Percentiles rank a stretch among this genome's conserved stretches.
These are phyloP conservation scores for Corticium candelabrum DNA, from an alignment of 37 sponge, comb jelly and placozoan genomes.

Conservation along the genomic window DNA sequence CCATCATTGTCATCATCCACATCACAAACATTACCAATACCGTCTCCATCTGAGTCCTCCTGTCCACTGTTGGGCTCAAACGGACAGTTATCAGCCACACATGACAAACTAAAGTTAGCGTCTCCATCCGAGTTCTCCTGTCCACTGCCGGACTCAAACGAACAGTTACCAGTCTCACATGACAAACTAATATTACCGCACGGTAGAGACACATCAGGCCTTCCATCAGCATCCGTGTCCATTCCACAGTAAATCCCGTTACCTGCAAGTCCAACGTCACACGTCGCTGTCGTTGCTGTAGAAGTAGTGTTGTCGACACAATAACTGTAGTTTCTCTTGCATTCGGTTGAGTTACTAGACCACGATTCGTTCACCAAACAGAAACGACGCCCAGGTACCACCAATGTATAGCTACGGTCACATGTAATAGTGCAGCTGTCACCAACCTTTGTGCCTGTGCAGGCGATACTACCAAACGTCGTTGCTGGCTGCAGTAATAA, in stretches of 20 bases:
- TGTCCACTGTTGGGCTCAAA: not conserved
- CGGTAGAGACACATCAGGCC: not conserved
- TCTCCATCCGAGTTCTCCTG: too few species aligned
- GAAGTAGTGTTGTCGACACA: not conserved
- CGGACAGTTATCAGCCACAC: constrained; percentile 39
- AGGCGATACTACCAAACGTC: not conserved
- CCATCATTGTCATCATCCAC: too few species aligned
- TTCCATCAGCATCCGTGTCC: not conserved
- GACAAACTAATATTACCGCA: not conserved
- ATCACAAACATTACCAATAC: too few species aligned
- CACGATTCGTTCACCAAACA: not conserved
- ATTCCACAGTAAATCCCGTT: not conserved
- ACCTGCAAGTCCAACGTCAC: not conserved
- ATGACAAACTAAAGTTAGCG: not conserved
- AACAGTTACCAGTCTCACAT: constrained; percentile 30
- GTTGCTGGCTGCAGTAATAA: not conserved
- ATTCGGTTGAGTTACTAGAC: not conserved
- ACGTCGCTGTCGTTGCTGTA: not conserved
- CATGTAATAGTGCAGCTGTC: not conserved
- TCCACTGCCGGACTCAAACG: not conserved
- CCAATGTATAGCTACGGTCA: not conserved
- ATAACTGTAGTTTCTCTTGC: not conserved
- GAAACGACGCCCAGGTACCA: not conserved
- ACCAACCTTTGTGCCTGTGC: not conserved
- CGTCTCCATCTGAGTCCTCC: constrained; percentile 5